Conservation (phyloP, 1,140 invertebrate genomes). For the Listronotus bonariensis region DNA sequence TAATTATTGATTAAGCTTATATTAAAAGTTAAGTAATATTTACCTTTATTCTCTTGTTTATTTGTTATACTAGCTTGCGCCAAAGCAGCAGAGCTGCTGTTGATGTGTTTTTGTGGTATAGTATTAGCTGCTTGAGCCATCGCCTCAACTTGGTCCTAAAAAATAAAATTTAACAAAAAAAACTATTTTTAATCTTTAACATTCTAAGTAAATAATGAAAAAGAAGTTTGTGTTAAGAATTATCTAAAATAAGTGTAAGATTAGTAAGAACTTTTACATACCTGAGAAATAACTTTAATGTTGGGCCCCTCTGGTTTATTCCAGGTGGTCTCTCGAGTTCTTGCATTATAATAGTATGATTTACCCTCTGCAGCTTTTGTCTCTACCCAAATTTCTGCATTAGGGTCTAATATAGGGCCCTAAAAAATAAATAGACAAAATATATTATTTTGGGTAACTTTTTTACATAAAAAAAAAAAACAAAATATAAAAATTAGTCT, state of each 20-base stretch:
- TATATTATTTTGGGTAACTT: not conserved
- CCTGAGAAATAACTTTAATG: slow-evolving; percentile 89
- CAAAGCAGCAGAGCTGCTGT: slow-evolving; percentile 58
- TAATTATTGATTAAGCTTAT: too few relatives aligned
- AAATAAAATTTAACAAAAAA: too few relatives aligned
- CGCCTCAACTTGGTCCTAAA: slow-evolving; percentile 67
- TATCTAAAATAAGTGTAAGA: too few relatives aligned
- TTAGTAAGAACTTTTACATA: not conserved
- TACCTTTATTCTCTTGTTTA: slow-evolving; percentile 57
- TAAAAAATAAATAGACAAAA: not conserved
- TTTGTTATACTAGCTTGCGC: slow-evolving; percentile 53
- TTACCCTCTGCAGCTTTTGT: slow-evolving; percentile 95
- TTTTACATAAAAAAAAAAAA: slow-evolving; percentile 2
- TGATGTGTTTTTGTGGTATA: slow-evolving; percentile 50
- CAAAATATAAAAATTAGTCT: too few relatives aligned
- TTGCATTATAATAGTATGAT: slow-evolving; percentile 94
- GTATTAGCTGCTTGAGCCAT: slow-evolving; percentile 64
- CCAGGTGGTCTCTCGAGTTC: slow-evolving; percentile 97
- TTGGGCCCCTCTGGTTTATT: slow-evolving; percentile 88
- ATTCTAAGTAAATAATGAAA: too few relatives aligned
- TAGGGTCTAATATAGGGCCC: slow-evolving; percentile 50
- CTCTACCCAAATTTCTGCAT: slow-evolving; percentile 88
- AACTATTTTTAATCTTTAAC: too few relatives aligned
- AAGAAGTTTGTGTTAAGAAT: too few relatives aligned
- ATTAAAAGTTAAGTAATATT: slow-evolving; percentile 8